Base-by-base conservation (phyloP, 2,113 vertebrate species). In the Lampris megalopsis region DNA sequence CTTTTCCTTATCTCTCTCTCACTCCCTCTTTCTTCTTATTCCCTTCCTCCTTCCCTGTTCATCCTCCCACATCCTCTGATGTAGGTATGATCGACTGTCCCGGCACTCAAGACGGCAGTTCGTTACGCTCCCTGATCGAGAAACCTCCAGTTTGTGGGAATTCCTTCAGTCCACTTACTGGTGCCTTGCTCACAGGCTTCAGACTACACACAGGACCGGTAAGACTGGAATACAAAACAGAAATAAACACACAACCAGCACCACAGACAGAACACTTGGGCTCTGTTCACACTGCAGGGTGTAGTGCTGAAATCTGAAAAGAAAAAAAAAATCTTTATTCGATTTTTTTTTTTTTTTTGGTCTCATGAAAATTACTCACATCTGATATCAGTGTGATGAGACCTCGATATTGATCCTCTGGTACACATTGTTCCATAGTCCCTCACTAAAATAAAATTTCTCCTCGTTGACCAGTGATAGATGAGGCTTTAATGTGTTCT, bases 161-260 rank as follows among this genome's bases (percentile, higher is more conserved):
- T 87, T 97, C 97, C 24, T 99, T 99, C 75, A 99, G 96, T 36
- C 97, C 97, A 0, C 93, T 99, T 70, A 98, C 98, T 0, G 97
- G 98, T 5, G 95, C 97, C 62, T 94, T 97, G 85, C 95, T 99
- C 47, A 97, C 97, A 5, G 98, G 97, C 9, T 99, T 99, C 91
- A 95, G 97, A 86, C 95, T 99, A 59, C 97, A 99, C 68, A 96
- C 97, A 1, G 98, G 97, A 86, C 97, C 97, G 92, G 97, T 99
- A 89, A 35, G 45, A 24, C 24, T 57, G 8, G 54, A 57, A n/a
- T 36, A 8, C 7, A 24, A 24, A 94, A 94, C 42, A 43, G 38
- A 8, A 9, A 38, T 50, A 6, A 47, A 67, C 36, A 41, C 37
- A 37, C 9, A 13, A 5, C 11, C 47, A 41, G 2, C 42, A 36